These are phyloP conservation scores for Leucoraja ocellata DNA, from an alignment of 2,797 vertebrate genomes.

Conservation along the genomic window DNA sequence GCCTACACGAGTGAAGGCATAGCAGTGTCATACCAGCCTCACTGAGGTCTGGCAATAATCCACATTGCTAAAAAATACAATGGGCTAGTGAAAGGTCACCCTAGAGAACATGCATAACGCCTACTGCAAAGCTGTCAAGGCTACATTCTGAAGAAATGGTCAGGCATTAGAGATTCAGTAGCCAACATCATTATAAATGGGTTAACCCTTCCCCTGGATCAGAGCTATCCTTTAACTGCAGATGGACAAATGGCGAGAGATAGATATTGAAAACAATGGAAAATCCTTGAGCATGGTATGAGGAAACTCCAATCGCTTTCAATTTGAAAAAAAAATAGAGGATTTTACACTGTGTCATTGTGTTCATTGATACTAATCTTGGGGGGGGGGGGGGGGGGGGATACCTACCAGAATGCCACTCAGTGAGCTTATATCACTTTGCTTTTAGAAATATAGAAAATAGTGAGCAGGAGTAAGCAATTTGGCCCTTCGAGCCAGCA, in stretches of 20 bases:
- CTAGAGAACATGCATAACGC: slow-evolving; percentile 30
- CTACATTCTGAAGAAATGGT: slow-evolving; percentile 29
- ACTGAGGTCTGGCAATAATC: slow-evolving; percentile 17
- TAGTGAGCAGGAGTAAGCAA: too few relatives aligned
- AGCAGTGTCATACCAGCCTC: slow-evolving; percentile 17
- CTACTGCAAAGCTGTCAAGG: slow-evolving; percentile 36
- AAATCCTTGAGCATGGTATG: background rate
- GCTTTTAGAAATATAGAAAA: too few relatives aligned
- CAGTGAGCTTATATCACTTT: too few relatives aligned
- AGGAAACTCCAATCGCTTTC: background rate
- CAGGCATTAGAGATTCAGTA: slow-evolving; percentile 14
- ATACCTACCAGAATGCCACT: too few relatives aligned
- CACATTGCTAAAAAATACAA: slow-evolving; percentile 33
- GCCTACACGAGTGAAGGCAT: slow-evolving; percentile 34
- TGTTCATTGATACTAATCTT: too few relatives aligned
- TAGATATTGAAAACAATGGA: slow-evolving; percentile 1
- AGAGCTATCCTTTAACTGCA: background rate
- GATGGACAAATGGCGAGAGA: background rate
- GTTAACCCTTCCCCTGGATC: slow-evolving; percentile 12
- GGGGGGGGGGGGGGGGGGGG: too few relatives aligned
- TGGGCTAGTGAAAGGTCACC: slow-evolving; percentile 35
- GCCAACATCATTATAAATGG: background rate
- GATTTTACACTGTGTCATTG: too few relatives aligned
- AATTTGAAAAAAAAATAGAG: background rate
- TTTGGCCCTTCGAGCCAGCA: too few relatives aligned